Conservation (phyloP, 2,797 vertebrate genomes). For the Todus mexicanus region DNA sequence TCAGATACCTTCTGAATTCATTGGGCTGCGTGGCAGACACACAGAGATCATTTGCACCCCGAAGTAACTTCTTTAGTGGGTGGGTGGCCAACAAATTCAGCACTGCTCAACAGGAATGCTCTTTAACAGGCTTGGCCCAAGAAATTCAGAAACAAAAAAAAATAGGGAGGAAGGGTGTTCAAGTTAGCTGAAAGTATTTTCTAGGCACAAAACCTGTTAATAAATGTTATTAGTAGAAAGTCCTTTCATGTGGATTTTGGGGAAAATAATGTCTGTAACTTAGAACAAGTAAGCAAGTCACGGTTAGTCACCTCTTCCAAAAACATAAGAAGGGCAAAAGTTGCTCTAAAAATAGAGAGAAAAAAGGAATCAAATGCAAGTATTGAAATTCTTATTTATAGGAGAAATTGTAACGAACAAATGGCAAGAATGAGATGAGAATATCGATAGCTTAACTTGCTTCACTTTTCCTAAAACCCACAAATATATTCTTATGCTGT, state of each 20-base stretch:
- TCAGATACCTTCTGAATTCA: background rate
- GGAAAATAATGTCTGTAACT: background rate
- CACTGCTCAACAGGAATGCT: background rate
- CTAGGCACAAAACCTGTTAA: background rate
- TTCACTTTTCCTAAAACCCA: background rate
- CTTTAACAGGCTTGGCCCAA: background rate
- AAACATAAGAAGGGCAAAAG: background rate
- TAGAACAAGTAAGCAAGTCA: background rate
- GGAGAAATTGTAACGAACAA: background rate
- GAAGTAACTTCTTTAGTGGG: background rate
- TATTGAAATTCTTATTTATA: background rate
- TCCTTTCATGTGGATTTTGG: background rate
- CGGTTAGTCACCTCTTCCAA: background rate
- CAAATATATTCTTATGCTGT: background rate
- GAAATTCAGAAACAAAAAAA: background rate
- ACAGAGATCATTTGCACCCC: background rate
- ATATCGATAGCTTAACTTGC: background rate
- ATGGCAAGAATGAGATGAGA: background rate
- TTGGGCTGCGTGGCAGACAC: background rate
- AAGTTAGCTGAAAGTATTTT: background rate
- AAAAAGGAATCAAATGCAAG: background rate
- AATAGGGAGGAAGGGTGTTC: rapidly evolving
- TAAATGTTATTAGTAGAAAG: background rate
- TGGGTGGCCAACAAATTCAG: background rate
- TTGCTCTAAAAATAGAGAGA: background rate